Evolutionary conservation across 1,140 invertebrate species (phyloP).

Genomic region (Drosophila busckii): DNA sequence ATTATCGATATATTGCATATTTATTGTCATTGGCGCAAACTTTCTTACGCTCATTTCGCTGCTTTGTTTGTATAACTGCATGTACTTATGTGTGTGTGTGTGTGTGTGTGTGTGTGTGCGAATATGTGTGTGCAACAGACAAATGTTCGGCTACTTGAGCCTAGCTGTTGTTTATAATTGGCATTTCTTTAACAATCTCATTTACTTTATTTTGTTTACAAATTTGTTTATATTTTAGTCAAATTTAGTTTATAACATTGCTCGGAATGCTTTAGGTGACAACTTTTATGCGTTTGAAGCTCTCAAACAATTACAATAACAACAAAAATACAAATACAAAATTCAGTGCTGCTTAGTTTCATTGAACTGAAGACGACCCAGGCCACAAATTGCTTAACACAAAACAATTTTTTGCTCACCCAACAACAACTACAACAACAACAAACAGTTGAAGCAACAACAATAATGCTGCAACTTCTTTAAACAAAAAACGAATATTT

Average conservation of each 20-base stretch:
- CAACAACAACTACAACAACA: no score
- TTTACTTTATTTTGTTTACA: constrained; percentile 17
- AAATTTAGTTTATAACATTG: constrained; percentile 51
- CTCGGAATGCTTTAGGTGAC: constrained; percentile 75
- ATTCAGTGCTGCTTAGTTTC: constrained; percentile 31
- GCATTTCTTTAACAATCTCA: constrained; percentile 23
- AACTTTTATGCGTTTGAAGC: constrained; percentile 45
- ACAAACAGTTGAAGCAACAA: constrained; percentile 15
- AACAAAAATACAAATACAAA: constrained; percentile 11
- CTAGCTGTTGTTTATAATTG: constrained; percentile 50
- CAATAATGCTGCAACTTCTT: no score
- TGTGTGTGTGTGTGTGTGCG: constrained; percentile 12
- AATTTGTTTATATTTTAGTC: constrained; percentile 17
- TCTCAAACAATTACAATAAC: constrained; percentile 11
- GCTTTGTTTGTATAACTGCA: constrained; percentile 13
- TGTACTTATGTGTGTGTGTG: constrained; percentile 12
- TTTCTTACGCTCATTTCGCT: neutral
- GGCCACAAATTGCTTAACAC: constrained; percentile 7
- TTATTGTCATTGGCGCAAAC: no score
- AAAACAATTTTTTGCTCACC: constrained; percentile 3
- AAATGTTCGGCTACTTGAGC: constrained; percentile 20
- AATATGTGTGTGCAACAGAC: constrained; percentile 11
- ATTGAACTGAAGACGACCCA: constrained; percentile 27
- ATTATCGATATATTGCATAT: no score
- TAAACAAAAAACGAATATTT: no score